Evolutionary conservation across 2,888 invertebrate species (phyloP).

Genomic region (Exocentrus adspersus): DNA sequence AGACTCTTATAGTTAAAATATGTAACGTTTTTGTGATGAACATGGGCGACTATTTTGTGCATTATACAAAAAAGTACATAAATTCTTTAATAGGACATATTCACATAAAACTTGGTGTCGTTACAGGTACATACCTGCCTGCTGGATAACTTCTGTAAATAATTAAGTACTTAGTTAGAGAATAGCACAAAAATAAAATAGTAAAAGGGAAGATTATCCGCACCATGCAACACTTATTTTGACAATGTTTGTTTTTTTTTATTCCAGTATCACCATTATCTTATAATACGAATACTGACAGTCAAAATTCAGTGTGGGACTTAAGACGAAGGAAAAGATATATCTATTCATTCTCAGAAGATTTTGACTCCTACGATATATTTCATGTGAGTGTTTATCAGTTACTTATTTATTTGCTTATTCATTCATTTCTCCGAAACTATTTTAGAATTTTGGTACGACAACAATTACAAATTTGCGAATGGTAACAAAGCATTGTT

Average conservation of each 20-base stretch:
- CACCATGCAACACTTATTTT: too few species aligned
- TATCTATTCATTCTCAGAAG: slow-evolving; percentile 53
- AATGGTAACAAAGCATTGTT: slow-evolving; percentile 67
- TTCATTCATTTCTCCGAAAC: neutral
- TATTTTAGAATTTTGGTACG: slow-evolving; percentile 65
- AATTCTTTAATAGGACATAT: too few species aligned
- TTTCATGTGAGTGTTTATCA: slow-evolving; percentile 55
- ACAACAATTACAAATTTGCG: slow-evolving; percentile 67
- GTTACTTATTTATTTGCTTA: neutral
- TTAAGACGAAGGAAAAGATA: slow-evolving; percentile 48
- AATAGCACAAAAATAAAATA: too few species aligned
- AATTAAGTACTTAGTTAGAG: too few species aligned
- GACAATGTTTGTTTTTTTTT: too few species aligned
- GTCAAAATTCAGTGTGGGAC: slow-evolving; percentile 34
- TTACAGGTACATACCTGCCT: too few species aligned
- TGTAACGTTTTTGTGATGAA: too few species aligned
- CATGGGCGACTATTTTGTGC: too few species aligned
- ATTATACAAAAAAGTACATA: too few species aligned
- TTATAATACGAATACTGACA: neutral
- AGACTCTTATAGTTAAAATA: neutral
- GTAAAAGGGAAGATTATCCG: too few species aligned
- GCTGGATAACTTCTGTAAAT: too few species aligned
- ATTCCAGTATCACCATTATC: slow-evolving; percentile 11
- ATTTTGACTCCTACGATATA: slow-evolving; percentile 57
- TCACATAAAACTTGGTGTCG: too few species aligned